Base-by-base conservation (phyloP, 2,797 vertebrate species). In the Pempheris klunzingeri region DNA sequence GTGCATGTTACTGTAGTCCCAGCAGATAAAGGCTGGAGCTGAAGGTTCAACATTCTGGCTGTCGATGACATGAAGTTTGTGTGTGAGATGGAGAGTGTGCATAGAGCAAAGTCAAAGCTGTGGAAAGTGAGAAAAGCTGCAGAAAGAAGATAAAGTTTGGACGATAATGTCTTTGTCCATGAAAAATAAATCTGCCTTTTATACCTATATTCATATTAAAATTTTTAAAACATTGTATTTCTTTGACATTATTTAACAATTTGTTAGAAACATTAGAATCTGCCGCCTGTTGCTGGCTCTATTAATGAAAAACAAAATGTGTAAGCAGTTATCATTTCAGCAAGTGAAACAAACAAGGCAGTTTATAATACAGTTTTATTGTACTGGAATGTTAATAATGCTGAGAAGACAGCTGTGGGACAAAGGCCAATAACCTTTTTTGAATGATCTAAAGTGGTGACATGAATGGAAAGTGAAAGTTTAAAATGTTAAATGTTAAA, bases 1-100 rank as follows among this genome's bases (percentile, higher is more conserved):
- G 20, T 7, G 49, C 62, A 54, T 74, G 80, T 83, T 85, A 65
- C 71, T 69, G 62, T 54, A 52, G 77, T 71, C 72, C 34, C 73
- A 62, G 57, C 32, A 82, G 65, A 81, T 53, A 41, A 39, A 47
- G 8, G 17, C 60, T 77, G 41, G 49, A 77, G 71, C 73, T 55
- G 52, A 50, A 53, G 44, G 5, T 58, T 79, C 43, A 57, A 64
- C 50, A 54, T n/a, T 28, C 22, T 61, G 50, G 14, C 52, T 77
- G 50, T 10, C 44, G 78, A 72, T 65, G 30, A 62, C 39, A 55
- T 64, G 2, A 43, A 28, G n/a, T 58, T 18, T n/a, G 36, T 59
- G 38, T 61, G 57, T 72, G 32, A 65, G 24, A 26, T 17, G 1
- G 5, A 13, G 18, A 1, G n/a, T 32, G 30, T 32, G 58, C 36